phyloP scores from a whole-genome alignment of 1,140 invertebrate genomes.

The Rhagoletis pomonella region DNA sequence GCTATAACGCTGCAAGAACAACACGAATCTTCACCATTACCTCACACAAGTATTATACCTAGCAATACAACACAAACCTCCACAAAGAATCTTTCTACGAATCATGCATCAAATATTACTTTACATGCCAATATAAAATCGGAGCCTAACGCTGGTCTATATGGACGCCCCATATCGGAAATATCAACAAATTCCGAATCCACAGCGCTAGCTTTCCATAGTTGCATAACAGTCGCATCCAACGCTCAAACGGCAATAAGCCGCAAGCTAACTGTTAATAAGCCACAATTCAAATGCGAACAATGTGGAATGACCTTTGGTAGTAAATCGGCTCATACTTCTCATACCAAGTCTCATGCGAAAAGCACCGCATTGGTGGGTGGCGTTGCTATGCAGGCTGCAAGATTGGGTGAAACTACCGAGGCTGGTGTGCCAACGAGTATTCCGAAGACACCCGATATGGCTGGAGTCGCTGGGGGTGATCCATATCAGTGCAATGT shows the following conservation, averaged over 20 bases:
- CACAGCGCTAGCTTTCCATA: conserved; percentile 1
- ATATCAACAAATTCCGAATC: conserved; percentile 20
- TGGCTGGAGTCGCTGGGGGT: conserved; percentile 71
- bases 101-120: not conserved
- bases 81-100: not conserved
- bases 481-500: conserved; percentile 92
- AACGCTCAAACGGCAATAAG: not conserved
- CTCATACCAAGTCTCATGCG: conserved; percentile 77
- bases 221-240: not conserved
- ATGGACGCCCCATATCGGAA: conserved; percentile 25
- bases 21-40: conserved; percentile 31
- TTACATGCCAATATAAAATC: conserved; percentile 31
- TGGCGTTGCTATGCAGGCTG: not conserved
- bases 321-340: conserved; percentile 78
- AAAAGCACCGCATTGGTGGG: conserved; percentile 63
- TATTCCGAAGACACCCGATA: conserved; percentile 69
- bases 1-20: conserved; percentile 21
- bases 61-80: not conserved
- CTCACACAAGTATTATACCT: conserved; percentile 28
- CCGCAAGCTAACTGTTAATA: conserved; percentile 63
- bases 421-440: conserved; percentile 66
- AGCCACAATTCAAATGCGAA: conserved; percentile 75
- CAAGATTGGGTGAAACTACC: conserved; percentile 64
- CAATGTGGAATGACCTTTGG: conserved; percentile 78
- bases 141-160: conserved; percentile 16